A percentile compares a stretch with the other conserved stretches of the same genome.
phyloP scores from a whole-genome alignment of 1,140 invertebrate species.

The Aphaenogaster ashmeadi region DNA sequence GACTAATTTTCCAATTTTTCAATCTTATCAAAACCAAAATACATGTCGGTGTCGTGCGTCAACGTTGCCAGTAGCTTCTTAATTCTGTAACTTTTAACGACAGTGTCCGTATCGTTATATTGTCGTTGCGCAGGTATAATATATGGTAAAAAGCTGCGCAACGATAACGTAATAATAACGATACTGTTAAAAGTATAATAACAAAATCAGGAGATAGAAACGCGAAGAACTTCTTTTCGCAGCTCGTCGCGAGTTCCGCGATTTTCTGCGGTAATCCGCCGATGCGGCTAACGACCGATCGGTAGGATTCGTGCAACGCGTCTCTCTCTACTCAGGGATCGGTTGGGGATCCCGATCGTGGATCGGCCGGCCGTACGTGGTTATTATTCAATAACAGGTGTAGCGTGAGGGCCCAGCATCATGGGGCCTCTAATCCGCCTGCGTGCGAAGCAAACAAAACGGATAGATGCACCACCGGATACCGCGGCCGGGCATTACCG shows the following conservation, averaged over 20 bases:
- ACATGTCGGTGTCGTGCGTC: background rate
- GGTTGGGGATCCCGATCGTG: slow-evolving; percentile 26
- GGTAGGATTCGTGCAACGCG: slow-evolving; percentile 20
- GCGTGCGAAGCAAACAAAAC: slow-evolving; percentile 72
- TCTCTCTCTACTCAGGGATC: background rate
- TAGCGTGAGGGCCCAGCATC: slow-evolving; percentile 50
- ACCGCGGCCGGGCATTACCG: slow-evolving; percentile 61
- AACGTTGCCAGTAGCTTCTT: background rate
- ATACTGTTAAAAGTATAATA: too few species aligned
- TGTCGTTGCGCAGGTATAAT: too few species aligned
- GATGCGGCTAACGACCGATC: slow-evolving; percentile 48
- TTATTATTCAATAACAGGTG: slow-evolving; percentile 80
- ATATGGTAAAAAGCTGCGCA: too few species aligned
- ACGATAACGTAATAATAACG: too few species aligned
- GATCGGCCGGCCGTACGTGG: slow-evolving; percentile 46
- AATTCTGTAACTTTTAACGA: too few species aligned
- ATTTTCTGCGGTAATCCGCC: background rate
- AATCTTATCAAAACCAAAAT: background rate
- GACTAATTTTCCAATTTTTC: background rate
- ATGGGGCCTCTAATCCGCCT: slow-evolving; percentile 68
- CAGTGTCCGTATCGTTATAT: too few species aligned
- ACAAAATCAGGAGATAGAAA: too few species aligned
- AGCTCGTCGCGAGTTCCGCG: background rate
- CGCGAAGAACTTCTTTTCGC: slow-evolving; percentile 1
- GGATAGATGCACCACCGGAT: slow-evolving; percentile 68